Percentiles rank a stretch among this genome's conserved stretches.
Conservation (phyloP, 2,797 vertebrate species). For the Kryptopterus vitreolus region DNA sequence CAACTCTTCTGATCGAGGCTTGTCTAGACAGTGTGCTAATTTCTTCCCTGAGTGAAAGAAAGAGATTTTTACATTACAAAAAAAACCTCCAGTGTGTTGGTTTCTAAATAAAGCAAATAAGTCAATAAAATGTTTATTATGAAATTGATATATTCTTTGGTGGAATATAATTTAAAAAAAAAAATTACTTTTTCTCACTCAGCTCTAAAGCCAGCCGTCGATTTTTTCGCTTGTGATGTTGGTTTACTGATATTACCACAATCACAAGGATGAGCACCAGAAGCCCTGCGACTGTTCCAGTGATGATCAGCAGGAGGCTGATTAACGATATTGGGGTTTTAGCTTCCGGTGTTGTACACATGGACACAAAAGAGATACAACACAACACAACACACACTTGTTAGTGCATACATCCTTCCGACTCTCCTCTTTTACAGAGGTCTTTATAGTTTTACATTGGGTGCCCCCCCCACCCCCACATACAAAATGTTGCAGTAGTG, state of each 20-base stretch:
- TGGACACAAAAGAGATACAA: constrained; percentile 1
- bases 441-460: no score
- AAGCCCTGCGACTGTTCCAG: constrained; percentile 71
- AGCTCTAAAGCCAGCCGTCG: constrained; percentile 75
- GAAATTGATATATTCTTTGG: background rate
- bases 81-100: background rate
- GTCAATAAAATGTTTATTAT: background rate
- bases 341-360: constrained; percentile 45
- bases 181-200: constrained; percentile 76
- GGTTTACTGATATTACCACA: constrained; percentile 77
- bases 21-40: constrained; percentile 77
- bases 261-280: constrained; percentile 80
- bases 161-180: background rate
- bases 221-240: constrained; percentile 84
- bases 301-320: constrained; percentile 74
- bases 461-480: no score
- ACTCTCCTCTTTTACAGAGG: no score
- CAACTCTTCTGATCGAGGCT: constrained; percentile 75
- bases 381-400: constrained; percentile 6
- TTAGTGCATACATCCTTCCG: background rate
- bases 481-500: no score
- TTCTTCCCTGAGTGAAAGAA: constrained; percentile 67
- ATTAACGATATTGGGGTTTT: constrained; percentile 56
- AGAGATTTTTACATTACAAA: background rate
- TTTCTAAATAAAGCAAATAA: no score